These are phyloP conservation scores for Caloenas nicobarica DNA, from an alignment of 2,113 vertebrate genomes.

Conservation along the genomic window DNA sequence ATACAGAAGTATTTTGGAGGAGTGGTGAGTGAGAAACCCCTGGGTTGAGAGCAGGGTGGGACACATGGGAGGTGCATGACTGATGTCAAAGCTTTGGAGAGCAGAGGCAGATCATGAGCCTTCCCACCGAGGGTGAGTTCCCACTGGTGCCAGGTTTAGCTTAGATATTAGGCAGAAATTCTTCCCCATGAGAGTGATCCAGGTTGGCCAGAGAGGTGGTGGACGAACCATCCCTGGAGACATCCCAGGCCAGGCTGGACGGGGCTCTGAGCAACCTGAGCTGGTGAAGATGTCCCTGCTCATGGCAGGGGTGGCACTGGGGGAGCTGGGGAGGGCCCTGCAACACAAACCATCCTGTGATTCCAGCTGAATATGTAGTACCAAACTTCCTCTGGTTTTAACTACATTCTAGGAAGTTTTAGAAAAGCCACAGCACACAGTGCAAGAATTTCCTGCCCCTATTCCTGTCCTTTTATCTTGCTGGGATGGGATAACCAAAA, in stretches of 20 bases:
- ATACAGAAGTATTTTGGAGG: constrained; percentile 94
- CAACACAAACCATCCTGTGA: too few species aligned
- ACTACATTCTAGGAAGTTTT: neutral
- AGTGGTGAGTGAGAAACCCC: constrained; percentile 80
- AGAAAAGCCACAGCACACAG: neutral
- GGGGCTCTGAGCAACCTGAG: too few species aligned
- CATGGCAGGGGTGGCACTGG: neutral
- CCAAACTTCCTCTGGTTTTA: neutral
- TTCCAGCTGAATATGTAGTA: neutral
- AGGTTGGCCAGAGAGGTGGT: neutral
- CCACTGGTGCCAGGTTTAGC: accelerated
- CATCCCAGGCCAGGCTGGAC: too few species aligned
- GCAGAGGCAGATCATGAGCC: accelerated
- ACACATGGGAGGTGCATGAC: accelerated
- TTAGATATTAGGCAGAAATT: neutral
- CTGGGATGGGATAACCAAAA: neutral
- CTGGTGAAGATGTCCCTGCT: neutral
- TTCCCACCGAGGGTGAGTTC: neutral
- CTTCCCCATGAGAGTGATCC: accelerated
- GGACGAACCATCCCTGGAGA: too few species aligned
- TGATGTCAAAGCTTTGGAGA: neutral
- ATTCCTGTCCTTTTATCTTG: neutral
- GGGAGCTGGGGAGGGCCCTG: neutral
- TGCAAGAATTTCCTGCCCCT: neutral
- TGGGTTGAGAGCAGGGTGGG: too few species aligned